phyloP scores from a whole-genome alignment of 2,888 invertebrate species.

The Actias luna region DNA sequence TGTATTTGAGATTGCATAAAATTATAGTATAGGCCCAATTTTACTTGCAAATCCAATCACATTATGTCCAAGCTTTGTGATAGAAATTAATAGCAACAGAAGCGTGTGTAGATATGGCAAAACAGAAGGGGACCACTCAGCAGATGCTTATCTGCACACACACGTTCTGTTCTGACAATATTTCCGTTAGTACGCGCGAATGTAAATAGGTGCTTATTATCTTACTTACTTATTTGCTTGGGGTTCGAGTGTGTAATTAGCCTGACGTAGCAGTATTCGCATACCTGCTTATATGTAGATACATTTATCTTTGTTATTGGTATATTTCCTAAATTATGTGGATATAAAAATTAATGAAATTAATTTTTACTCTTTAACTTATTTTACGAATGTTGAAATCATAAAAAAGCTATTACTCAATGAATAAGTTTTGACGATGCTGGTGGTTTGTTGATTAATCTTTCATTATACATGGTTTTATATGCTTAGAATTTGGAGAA shows the following conservation, averaged over 20 bases:
- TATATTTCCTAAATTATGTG: neutral
- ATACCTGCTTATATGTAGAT: slow-evolving; percentile 6
- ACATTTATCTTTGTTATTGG: neutral
- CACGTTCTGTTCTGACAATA: slow-evolving; percentile 48
- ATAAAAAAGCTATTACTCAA: neutral
- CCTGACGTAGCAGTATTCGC: slow-evolving; percentile 13
- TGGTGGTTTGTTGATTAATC: no score
- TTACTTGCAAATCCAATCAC: slow-evolving; percentile 79
- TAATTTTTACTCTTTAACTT: neutral
- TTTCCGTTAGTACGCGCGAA: slow-evolving; percentile 43
- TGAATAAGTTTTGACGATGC: no score
- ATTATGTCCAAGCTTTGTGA: slow-evolving; percentile 76
- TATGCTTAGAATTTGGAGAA: no score
- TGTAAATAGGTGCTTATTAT: slow-evolving; percentile 44
- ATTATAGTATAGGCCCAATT: slow-evolving; percentile 61
- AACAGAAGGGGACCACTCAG: slow-evolving; percentile 77
- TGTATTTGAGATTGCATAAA: slow-evolving; percentile 49
- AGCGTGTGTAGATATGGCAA: slow-evolving; percentile 66
- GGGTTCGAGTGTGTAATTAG: slow-evolving; percentile 13
- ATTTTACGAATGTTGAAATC: neutral
- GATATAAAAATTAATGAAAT: neutral
- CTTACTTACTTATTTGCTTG: slow-evolving; percentile 35
- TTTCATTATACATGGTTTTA: no score
- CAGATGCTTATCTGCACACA: slow-evolving; percentile 78
- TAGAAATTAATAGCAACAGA: slow-evolving; percentile 77